Conservation (phyloP, 1,140 invertebrate species). For the Ceratina australensis region DNA sequence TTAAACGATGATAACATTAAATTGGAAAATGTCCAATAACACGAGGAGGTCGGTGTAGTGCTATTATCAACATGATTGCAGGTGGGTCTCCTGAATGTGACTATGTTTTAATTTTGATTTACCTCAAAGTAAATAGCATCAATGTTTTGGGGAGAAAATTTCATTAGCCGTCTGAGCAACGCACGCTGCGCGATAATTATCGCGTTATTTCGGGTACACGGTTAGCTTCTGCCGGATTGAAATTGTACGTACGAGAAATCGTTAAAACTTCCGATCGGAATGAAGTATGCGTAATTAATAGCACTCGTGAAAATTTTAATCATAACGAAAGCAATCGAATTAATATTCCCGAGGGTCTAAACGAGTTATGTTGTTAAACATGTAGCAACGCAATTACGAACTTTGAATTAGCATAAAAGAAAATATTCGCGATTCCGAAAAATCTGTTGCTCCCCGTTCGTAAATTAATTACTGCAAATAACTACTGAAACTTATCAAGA, state of each 20-base stretch:
- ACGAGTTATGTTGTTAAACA: neutral
- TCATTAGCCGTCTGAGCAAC: constrained; percentile 27
- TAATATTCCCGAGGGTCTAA: constrained; percentile 25
- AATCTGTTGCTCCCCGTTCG: neutral
- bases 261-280: constrained; percentile 25
- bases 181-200: constrained; percentile 50
- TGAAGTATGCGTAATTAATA: constrained; percentile 34
- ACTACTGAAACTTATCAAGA: neutral
- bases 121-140: constrained; percentile 19
- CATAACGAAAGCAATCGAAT: neutral
- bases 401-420: neutral
- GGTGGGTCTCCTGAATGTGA: neutral
- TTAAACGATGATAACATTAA: neutral
- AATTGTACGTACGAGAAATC: constrained; percentile 31
- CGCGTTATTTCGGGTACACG: constrained; percentile 31
- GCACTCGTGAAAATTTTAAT: constrained; percentile 46
- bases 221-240: constrained; percentile 9
- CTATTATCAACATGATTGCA: constrained; percentile 18
- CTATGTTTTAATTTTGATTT: constrained; percentile 32
- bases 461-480: neutral
- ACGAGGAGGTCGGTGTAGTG: neutral
- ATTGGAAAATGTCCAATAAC: neutral
- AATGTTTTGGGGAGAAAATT: constrained; percentile 32
- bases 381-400: neutral
- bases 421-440: no score